A percentile compares a stretch with the other conserved stretches of the same genome.
These are phyloP conservation scores for Candidula unifasciata DNA, from an alignment of 2,888 invertebrate species.

Conservation along the genomic window DNA sequence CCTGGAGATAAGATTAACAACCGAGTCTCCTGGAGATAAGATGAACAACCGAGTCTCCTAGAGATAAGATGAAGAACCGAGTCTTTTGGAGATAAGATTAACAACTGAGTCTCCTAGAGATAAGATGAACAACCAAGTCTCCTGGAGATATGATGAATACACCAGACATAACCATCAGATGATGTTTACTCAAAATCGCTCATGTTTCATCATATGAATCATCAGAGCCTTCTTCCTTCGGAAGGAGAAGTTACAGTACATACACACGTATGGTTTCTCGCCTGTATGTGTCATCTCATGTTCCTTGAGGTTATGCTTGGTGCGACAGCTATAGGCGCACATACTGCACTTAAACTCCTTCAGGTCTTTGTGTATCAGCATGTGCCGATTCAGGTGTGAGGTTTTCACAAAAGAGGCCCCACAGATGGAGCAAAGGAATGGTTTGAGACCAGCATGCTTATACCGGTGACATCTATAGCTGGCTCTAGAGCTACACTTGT, in stretches of 20 bases:
- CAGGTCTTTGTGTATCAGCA: slow-evolving; percentile 51
- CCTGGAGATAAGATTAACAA: no score
- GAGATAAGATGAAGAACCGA: no score
- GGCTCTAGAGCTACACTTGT: slow-evolving; percentile 51
- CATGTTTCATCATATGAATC: slow-evolving; percentile 46
- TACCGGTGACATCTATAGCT: slow-evolving; percentile 44
- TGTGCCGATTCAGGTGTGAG: slow-evolving; percentile 48
- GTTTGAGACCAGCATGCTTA: slow-evolving; percentile 46
- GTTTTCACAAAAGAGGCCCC: slow-evolving; percentile 43
- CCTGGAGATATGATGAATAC: no score
- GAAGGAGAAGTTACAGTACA: slow-evolving; percentile 45
- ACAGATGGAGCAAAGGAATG: slow-evolving; percentile 46
- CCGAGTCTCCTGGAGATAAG: no score
- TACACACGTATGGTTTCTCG: slow-evolving; percentile 47
- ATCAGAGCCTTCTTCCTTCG: slow-evolving; percentile 46
- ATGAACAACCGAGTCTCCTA: no score
- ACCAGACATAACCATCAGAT: no score
- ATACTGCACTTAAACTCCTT: slow-evolving; percentile 41
- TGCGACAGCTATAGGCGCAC: slow-evolving; percentile 46
- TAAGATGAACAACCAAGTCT: no score
- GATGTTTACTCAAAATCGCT: background rate
- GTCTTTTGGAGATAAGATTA: no score
- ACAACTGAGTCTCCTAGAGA: no score
- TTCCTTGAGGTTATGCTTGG: slow-evolving; percentile 51
- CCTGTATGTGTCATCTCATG: slow-evolving; percentile 52